Percentiles rank a stretch among this genome's conserved stretches.
Conservation (phyloP, 1,140 invertebrate species). For the Ylistrum balloti region DNA sequence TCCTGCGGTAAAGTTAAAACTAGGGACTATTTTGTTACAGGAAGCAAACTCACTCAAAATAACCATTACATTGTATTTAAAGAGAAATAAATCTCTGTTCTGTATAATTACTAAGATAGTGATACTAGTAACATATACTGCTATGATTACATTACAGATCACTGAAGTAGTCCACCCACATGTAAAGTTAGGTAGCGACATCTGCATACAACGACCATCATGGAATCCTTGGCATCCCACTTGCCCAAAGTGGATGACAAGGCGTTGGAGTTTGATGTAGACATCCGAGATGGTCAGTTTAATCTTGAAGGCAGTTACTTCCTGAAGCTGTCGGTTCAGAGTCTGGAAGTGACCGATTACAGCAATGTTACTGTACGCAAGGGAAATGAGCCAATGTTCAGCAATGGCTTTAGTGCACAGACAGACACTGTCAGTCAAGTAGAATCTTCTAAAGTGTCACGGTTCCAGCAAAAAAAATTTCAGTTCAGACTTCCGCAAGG, state of each 20-base stretch:
- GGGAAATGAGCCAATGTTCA: conserved; percentile 51
- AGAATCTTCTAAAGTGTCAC: conserved; percentile 59
- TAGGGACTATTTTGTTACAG: too few relatives aligned
- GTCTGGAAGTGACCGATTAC: conserved; percentile 69
- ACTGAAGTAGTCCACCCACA: neutral
- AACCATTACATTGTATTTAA: too few relatives aligned
- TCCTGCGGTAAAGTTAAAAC: too few relatives aligned
- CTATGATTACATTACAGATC: conserved; percentile 4
- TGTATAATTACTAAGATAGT: too few relatives aligned
- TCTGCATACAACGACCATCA: neutral
- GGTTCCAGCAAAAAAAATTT: conserved; percentile 70
- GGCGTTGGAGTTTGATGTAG: conserved; percentile 72
- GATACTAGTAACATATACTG: neutral
- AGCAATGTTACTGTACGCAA: conserved; percentile 63
- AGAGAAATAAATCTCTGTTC: too few relatives aligned
- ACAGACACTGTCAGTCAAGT: conserved; percentile 69
- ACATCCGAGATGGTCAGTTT: conserved; percentile 74
- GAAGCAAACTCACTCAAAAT: too few relatives aligned
- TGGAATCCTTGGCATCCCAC: conserved; percentile 57
- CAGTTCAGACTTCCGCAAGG: conserved; percentile 73
- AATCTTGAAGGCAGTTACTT: conserved; percentile 74
- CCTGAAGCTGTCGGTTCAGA: conserved; percentile 73
- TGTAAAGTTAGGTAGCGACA: neutral
- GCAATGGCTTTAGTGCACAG: conserved; percentile 64
- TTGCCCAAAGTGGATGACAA: conserved; percentile 68